Percentiles rank a stretch among this genome's conserved stretches.
These are phyloP conservation scores for Homarus gammarus DNA, from an alignment of 2,888 invertebrate species.

Conservation along the genomic window DNA sequence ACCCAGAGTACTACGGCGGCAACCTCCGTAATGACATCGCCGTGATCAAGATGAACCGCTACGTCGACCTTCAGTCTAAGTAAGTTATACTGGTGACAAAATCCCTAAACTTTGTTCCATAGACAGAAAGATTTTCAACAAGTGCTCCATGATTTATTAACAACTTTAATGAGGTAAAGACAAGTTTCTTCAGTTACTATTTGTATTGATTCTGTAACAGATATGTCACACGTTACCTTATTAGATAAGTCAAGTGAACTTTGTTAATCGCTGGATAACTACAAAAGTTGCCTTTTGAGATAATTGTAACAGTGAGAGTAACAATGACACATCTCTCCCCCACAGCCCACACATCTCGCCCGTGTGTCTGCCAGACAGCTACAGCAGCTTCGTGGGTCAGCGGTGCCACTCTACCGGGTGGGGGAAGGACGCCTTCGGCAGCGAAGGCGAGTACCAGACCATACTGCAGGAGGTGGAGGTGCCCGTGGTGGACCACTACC, in stretches of 20 bases:
- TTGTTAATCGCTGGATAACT: no score
- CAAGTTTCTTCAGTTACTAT: background rate
- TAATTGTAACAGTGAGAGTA: background rate
- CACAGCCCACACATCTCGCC: conserved; percentile 91
- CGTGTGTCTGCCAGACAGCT: conserved; percentile 92
- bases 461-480: conserved; percentile 95
- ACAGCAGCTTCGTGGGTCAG: conserved; percentile 88
- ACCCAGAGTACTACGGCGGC: conserved; percentile 92
- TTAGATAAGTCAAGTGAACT: background rate
- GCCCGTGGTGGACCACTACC: conserved; percentile 87
- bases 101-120: background rate
- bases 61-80: conserved; percentile 84
- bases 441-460: conserved; percentile 94
- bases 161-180: background rate
- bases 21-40: conserved; percentile 96
- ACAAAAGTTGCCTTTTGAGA: background rate
- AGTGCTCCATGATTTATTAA: background rate
- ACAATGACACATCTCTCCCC: background rate
- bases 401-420: conserved; percentile 98
- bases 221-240: background rate
- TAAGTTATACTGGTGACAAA: conserved; percentile 72
- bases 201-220: background rate
- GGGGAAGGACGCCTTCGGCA: conserved; percentile 97
- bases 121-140: background rate
- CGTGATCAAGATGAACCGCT: conserved; percentile 89